These are phyloP conservation scores for Amyelois transitella DNA, from an alignment of 1,140 invertebrate genomes.

Conservation along the genomic window DNA sequence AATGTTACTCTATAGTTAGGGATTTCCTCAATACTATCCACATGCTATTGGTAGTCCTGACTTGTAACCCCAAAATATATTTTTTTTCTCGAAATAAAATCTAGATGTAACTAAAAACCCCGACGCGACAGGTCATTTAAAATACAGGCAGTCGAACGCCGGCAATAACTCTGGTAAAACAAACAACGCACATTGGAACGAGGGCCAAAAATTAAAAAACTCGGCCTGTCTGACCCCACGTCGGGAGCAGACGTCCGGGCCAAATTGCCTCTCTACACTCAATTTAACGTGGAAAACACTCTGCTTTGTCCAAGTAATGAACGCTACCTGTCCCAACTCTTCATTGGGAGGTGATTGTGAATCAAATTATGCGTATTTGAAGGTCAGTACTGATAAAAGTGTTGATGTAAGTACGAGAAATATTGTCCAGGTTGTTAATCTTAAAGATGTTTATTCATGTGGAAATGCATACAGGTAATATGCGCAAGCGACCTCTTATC, in stretches of 20 bases:
- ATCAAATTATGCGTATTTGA: not conserved
- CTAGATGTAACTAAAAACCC: not conserved
- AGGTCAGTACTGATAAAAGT: no score
- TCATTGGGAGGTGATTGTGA: not conserved
- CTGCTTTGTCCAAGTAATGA: conserved; percentile 65
- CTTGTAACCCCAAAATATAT: no score
- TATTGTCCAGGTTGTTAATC: no score
- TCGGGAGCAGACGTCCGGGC: conserved; percentile 40
- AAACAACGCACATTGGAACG: conserved; percentile 16
- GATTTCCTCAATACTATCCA: no score
- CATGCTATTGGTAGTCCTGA: no score
- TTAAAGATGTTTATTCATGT: no score
- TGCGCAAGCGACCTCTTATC: no score
- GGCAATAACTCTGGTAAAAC: conserved; percentile 27
- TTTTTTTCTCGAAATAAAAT: no score
- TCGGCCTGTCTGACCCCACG: conserved; percentile 28
- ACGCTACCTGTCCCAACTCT: conserved; percentile 24
- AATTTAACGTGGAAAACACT: conserved; percentile 70
- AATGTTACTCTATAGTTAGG: no score
- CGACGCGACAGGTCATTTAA: not conserved
- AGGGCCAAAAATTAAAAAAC: conserved; percentile 48
- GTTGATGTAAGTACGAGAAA: no score
- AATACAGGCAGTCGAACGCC: conserved; percentile 4
- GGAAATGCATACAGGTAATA: no score
- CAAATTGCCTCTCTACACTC: conserved; percentile 67